Evolutionary conservation across 2,797 vertebrate species (phyloP).

Genomic region (Hoplostethus atlanticus): DNA sequence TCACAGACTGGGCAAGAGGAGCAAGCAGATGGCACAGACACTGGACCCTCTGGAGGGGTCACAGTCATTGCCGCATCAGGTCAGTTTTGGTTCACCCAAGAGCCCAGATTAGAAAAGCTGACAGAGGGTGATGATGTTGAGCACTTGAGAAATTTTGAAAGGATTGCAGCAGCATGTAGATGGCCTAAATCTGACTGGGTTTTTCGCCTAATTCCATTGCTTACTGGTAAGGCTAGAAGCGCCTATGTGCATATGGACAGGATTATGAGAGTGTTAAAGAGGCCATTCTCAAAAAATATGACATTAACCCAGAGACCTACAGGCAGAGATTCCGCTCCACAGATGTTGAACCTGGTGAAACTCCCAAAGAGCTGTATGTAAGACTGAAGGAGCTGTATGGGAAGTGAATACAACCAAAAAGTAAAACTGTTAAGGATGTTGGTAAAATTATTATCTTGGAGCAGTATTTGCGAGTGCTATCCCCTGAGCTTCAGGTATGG

Average conservation of each 20-base stretch:
- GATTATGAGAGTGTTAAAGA: slow-evolving; percentile 18
- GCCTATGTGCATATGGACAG: slow-evolving; percentile 12
- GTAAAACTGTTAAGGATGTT: slow-evolving; percentile 5
- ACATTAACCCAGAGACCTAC: slow-evolving; percentile 10
- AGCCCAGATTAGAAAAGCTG: slow-evolving; percentile 1
- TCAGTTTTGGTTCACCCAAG: not conserved
- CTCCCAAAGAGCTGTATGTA: slow-evolving; percentile 3
- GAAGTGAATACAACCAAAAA: slow-evolving; percentile 1
- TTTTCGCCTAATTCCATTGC: not conserved
- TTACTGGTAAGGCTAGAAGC: not conserved
- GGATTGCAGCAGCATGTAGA: slow-evolving; percentile 6
- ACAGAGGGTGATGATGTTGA: slow-evolving; percentile 8
- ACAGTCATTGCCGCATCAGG: not conserved
- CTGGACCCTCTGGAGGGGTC: no score
- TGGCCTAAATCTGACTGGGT: slow-evolving; percentile 10
- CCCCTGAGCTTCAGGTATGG: slow-evolving; percentile 30
- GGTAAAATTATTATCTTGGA: slow-evolving; percentile 17
- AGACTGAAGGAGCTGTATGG: not conserved
- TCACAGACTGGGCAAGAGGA: no score
- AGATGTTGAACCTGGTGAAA: slow-evolving; percentile 9
- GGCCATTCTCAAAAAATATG: slow-evolving; percentile 19
- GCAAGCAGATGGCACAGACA: no score
- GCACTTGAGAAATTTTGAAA: slow-evolving; percentile 16
- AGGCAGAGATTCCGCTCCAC: slow-evolving; percentile 15
- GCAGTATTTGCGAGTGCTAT: slow-evolving; percentile 11